Evolutionary conservation across 2,797 vertebrate species (phyloP), one percentile per base, ranked within the genome.

Genomic region (Typhlichthys eigenmanni): DNA sequence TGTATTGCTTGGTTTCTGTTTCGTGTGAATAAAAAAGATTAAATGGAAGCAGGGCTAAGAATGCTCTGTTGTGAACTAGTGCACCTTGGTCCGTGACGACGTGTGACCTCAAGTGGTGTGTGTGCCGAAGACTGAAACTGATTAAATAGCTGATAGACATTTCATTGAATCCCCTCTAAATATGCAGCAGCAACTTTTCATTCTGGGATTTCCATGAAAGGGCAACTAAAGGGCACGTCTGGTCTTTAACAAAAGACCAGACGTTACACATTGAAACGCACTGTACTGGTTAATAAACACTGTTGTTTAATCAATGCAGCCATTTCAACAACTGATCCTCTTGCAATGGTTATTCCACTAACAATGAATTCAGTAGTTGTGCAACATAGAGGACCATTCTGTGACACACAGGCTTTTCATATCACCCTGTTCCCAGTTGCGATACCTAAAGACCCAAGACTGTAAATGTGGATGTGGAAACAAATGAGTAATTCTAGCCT

Each of bases 11-110:
- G 63, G 64, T 75, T 87, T 67, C 80, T 80, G 10, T 82, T 78
- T 84, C 77, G 76, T 66, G 75, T 78, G 72, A 66, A 67, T 2
- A 54, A 79, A 85, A 81, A 78, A 75, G 60, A 88, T 85, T 85
- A 87, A 86, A 88, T 87, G 74, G 74, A 79, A 72, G 46, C 58
- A 72, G 57, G 32, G 59, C 69, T 60, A 57, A 68, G 80, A 66
- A 83, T 58, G 70, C 71, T 29, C 24, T 65, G 60, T 69, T 80
- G 45, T 48, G 60, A 75, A 75, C 49, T 57, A 72, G 68, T 46
- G 55, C 68, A 69, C 5, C 53, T 38, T 7, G 24, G 72, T 69
- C 63, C 77, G 68, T 72, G 66, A 71, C 71, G 69, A 71, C 62
- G 73, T 75, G 62, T 76, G 76, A 84, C 75, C 66, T 72, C 66